A percentile compares a stretch with the other conserved stretches of the same genome.
Evolutionary conservation across 1,140 invertebrate genomes (phyloP).

Genomic region (Heliconius hermathena): DNA sequence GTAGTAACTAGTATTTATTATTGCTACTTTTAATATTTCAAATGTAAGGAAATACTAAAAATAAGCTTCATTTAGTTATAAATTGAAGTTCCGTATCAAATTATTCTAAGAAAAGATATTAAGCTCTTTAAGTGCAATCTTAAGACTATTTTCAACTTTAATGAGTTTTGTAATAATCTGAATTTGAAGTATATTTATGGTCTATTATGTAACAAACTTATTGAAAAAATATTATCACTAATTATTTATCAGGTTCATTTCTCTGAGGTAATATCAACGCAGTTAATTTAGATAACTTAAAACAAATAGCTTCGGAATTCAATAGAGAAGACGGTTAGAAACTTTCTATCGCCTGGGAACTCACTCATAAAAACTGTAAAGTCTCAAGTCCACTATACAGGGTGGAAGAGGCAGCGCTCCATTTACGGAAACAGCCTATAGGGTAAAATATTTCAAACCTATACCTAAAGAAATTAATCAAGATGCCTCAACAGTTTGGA

Average conservation of each 20-base stretch:
- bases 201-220: neutral
- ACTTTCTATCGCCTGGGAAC: too few species aligned
- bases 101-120: constrained; percentile 15
- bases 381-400: too few species aligned
- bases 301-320: too few species aligned
- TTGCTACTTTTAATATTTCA: neutral
- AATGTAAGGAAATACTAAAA: neutral
- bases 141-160: neutral
- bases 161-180: neutral
- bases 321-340: too few species aligned
- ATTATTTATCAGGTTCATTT: neutral
- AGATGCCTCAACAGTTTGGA: too few species aligned
- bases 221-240: neutral
- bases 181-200: constrained; percentile 8
- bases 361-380: too few species aligned
- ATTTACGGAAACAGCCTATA: too few species aligned
- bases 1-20: too few species aligned
- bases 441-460: too few species aligned
- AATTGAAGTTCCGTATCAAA: constrained; percentile 8
- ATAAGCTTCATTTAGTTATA: neutral
- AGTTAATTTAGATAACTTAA: neutral
- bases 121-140: neutral
- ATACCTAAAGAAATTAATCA: too few species aligned
- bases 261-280: neutral
- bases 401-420: too few species aligned